Evolutionary conservation across 2,797 vertebrate genomes (phyloP).

Genomic region (Salmo trutta): DNA sequence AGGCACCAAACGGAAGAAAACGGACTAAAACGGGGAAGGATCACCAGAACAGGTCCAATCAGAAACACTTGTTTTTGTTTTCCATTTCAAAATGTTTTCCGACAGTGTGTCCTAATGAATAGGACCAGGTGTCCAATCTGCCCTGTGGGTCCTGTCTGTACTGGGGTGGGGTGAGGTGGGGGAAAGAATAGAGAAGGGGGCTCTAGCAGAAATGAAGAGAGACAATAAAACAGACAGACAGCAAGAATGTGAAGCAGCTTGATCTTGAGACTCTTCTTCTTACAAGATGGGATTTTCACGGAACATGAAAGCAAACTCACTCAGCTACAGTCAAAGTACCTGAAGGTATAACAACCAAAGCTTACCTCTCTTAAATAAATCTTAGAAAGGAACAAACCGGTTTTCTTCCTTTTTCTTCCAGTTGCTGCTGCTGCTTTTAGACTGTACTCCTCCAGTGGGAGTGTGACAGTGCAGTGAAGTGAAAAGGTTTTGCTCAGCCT

Average conservation of each 20-base stretch:
- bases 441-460: slow-evolving; percentile 2
- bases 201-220: too few species aligned
- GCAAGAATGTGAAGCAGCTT: too few species aligned
- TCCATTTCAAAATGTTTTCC: neutral
- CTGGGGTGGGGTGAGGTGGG: neutral
- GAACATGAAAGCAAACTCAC: too few species aligned
- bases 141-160: slow-evolving; percentile 2
- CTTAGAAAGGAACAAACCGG: neutral
- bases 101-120: neutral
- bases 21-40: too few species aligned
- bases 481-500: slow-evolving; percentile 35
- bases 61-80: neutral
- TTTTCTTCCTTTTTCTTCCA: neutral
- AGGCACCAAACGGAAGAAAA: too few species aligned
- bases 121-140: slow-evolving; percentile 13
- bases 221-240: too few species aligned
- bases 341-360: neutral
- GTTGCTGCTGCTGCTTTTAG: neutral
- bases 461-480: slow-evolving; percentile 19
- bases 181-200: neutral
- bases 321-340: neutral
- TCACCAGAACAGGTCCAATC: neutral
- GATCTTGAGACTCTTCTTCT: too few species aligned
- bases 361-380: neutral
- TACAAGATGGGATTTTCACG: too few species aligned